A percentile compares a stretch with the other conserved stretches of the same genome.
phyloP scores from a whole-genome alignment of 2,888 invertebrate genomes.

The Hypercompe scribonia region DNA sequence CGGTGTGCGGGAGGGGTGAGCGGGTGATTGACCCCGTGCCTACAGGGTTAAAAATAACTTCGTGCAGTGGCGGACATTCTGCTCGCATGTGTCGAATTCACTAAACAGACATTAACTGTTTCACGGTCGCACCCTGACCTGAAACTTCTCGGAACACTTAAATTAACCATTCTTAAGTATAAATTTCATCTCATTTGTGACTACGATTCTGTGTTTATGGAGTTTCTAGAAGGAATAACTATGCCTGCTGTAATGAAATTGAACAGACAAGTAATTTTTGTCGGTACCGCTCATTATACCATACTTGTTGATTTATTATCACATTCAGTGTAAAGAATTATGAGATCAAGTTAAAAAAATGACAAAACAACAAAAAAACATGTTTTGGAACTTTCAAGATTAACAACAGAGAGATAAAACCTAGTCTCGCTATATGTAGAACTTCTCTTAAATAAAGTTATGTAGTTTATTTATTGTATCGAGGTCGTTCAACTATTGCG shows the following conservation, averaged over 20 bases:
- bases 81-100: conserved; percentile 86
- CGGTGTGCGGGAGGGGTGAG: conserved; percentile 76
- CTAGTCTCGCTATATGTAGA: not conserved
- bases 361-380: not conserved
- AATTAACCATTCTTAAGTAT: conserved; percentile 25
- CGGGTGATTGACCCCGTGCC: conserved; percentile 85
- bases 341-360: not conserved
- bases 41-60: conserved; percentile 85
- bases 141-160: conserved; percentile 72
- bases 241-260: too few species aligned
- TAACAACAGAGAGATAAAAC: not conserved
- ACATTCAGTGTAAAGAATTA: not conserved
- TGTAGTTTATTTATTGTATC: not conserved
- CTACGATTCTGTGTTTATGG: conserved; percentile 10
- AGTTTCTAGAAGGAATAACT: not conserved
- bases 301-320: not conserved
- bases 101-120: conserved; percentile 85
- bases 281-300: not conserved
- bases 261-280: not conserved
- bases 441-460: not conserved
- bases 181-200: conserved; percentile 21
- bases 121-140: conserved; percentile 85
- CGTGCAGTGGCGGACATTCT: conserved; percentile 82
- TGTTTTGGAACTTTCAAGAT: not conserved
- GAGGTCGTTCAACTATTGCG: conserved; percentile 32